Percentiles rank a stretch among this genome's conserved stretches.
Conservation (phyloP, 2,113 vertebrate genomes). For the Philantomba maxwellii region DNA sequence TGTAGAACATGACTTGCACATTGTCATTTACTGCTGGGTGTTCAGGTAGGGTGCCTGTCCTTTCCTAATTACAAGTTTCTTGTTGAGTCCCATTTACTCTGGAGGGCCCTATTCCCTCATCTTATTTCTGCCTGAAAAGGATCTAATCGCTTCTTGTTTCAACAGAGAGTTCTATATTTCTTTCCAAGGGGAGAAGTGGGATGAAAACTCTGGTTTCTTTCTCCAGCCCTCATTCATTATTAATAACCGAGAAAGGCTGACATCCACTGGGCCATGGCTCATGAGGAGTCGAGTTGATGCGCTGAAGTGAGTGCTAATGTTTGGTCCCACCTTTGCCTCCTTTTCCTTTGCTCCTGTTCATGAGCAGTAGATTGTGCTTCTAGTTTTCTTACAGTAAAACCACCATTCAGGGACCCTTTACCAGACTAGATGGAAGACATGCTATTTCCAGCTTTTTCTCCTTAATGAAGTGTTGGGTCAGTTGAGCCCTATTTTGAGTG, state of each 20-base stretch:
- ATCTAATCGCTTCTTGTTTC: background rate
- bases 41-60: background rate
- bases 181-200: background rate
- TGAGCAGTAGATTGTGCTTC: background rate
- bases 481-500: background rate
- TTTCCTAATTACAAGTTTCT: background rate
- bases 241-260: background rate
- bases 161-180: background rate
- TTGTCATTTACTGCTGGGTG: background rate
- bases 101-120: background rate
- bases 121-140: background rate
- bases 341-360: background rate
- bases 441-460: background rate
- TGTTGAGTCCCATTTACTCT: background rate
- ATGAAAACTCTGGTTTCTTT: background rate
- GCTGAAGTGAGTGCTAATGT: background rate
- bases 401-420: background rate
- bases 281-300: background rate
- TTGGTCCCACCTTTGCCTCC: background rate
- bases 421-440: background rate
- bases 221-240: background rate
- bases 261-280: background rate
- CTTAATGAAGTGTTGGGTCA: background rate
- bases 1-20: background rate
- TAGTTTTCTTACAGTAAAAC: background rate